These are phyloP conservation scores for Orius insidiosus DNA, from an alignment of 1,140 invertebrate genomes.

Conservation along the genomic window DNA sequence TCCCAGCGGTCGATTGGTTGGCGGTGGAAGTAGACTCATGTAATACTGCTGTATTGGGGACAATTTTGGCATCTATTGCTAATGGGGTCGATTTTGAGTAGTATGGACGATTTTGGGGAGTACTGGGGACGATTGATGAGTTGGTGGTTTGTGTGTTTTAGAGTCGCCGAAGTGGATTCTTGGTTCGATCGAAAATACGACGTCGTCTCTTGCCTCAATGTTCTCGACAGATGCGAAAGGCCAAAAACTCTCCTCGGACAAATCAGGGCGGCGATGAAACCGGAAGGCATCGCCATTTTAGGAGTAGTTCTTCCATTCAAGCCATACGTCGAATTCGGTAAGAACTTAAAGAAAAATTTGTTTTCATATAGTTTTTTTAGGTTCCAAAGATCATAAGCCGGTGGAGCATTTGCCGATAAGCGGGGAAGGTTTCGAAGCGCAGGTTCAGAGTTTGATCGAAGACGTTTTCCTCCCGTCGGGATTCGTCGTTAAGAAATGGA, in stretches of 20 bases:
- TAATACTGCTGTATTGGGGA: too few species aligned
- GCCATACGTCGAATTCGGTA: slow-evolving; percentile 73
- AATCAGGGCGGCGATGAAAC: slow-evolving; percentile 43
- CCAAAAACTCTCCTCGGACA: slow-evolving; percentile 54
- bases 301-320: slow-evolving; percentile 76
- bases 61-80: too few species aligned
- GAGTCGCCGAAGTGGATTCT: slow-evolving; percentile 52
- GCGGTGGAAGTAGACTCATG: too few species aligned
- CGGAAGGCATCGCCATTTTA: slow-evolving; percentile 52
- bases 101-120: too few species aligned
- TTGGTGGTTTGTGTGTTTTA: too few species aligned
- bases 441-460: slow-evolving; percentile 48
- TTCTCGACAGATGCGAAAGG: slow-evolving; percentile 73
- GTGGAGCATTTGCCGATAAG: slow-evolving; percentile 47
- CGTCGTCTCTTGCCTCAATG: slow-evolving; percentile 71
- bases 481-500: slow-evolving; percentile 37
- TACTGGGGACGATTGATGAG: too few species aligned
- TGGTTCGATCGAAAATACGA: slow-evolving; percentile 55
- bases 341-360: too few species aligned
- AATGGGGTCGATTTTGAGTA: too few species aligned
- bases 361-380: too few species aligned
- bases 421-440: slow-evolving; percentile 58
- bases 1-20: too few species aligned
- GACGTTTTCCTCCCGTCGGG: slow-evolving; percentile 43
- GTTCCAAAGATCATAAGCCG: slow-evolving; percentile 47